Percentiles rank a stretch among this genome's conserved stretches.
Conservation (phyloP, 2,113 vertebrate species). For the Myodes glareolus region DNA sequence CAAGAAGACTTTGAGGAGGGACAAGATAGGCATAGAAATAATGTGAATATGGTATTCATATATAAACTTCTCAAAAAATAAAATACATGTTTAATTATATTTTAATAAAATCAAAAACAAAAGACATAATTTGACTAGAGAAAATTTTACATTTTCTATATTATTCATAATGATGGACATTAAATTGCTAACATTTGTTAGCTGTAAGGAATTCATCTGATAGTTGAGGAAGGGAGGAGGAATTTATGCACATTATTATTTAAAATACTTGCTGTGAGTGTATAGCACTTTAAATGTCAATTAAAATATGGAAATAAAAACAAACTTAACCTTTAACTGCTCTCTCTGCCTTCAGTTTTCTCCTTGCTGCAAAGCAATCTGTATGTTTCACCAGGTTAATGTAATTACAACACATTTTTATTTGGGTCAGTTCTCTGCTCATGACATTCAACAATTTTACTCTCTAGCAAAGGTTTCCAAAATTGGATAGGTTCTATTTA, state of each 20-base stretch:
- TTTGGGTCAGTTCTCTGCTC: not conserved
- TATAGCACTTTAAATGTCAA: not conserved
- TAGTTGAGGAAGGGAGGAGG: not conserved
- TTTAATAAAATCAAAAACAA: not conserved
- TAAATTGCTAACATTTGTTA: not conserved
- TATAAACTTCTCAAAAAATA: not conserved
- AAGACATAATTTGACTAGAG: not conserved
- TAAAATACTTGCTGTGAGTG: not conserved
- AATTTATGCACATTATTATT: not conserved
- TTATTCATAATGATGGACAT: not conserved
- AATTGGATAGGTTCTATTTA: not conserved
- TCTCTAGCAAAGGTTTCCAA: not conserved
- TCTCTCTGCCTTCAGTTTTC: not conserved
- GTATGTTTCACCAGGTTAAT: not conserved
- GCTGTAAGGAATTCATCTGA: not conserved
- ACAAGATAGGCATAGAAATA: not conserved
- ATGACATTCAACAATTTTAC: not conserved
- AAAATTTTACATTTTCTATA: not conserved
- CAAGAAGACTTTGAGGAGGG: not conserved
- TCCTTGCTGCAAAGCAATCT: not conserved
- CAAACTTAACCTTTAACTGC: not conserved
- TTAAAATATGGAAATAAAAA: slow-evolving; percentile 31
- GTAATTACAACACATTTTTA: not conserved
- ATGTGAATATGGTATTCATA: not conserved
- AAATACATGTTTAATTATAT: not conserved